Base-by-base conservation (phyloP, 2,797 vertebrate genomes). In the Epinephelus awoara region DNA sequence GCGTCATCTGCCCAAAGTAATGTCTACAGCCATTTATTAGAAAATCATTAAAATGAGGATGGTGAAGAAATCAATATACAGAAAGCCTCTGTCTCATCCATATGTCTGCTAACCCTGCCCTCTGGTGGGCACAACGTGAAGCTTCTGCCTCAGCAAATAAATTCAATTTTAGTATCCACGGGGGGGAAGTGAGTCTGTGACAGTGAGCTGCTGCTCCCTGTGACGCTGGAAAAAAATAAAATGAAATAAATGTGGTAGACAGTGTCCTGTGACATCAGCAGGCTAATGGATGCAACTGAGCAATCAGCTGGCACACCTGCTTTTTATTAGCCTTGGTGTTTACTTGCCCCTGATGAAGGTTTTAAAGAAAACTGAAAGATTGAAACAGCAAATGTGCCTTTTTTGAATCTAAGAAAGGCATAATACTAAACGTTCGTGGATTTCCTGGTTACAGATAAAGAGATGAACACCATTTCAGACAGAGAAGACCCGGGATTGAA, bases 41-140 rank as follows among this genome's bases (percentile, higher is more conserved):
- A 6, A 21, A 17, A 21, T 3, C 0, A 55, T 11, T 34, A 5
- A 15, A 49, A 4, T 4, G n/a, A 63, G 18, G 21, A 50, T 7
- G 27, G 1, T 4, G 6, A 6, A 27, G 80, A 54, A 40, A 4
- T n/a, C 21, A 5, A 7, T 17, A 13, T 1, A 55, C 4, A 55
- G 29, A 13, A 1, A 15, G 4, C 1, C 21, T 56, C 40, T 5
- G 9, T n/a, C 46, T 63, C 11, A 9, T 49, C 21, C 1, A 21
- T 63, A 9, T 14, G 46, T 42, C 67, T 72, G 58, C 14, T 25
- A 42, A 73, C 21, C 1, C 62, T 72, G 90, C 88, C 80, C 82
- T 57, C 88, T 90, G 52, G 17, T 90, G 88, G 84, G n/a, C 0
- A 23, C 38, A 38, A 10, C 13, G 3, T 8, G 34, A 38, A 77